Percentiles rank a stretch among this genome's conserved stretches.
These are phyloP conservation scores for Percopsis transmontana DNA, from an alignment of 2,113 vertebrate genomes.

Conservation along the genomic window DNA sequence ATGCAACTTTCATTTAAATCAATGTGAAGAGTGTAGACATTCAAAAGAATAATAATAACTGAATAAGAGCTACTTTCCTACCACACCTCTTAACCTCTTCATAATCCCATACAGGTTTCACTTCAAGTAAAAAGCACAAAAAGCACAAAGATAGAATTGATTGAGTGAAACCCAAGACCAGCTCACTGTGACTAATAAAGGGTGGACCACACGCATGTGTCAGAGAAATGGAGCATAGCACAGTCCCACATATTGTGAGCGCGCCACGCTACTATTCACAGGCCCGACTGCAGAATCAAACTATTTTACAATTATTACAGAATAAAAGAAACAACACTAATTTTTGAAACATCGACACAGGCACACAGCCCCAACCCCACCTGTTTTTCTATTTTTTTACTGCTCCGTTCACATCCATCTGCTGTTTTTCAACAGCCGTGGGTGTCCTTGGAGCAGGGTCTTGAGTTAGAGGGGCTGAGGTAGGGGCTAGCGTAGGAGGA, in stretches of 20 bases:
- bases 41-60: not conserved
- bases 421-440: slow-evolving; percentile 62
- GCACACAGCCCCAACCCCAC: slow-evolving; percentile 21
- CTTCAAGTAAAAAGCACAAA: not conserved
- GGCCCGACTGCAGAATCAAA: not conserved
- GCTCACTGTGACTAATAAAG: slow-evolving; percentile 25
- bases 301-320: not conserved
- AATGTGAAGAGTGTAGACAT: not conserved
- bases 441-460: slow-evolving; percentile 57
- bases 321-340: slow-evolving; percentile 7
- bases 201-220: not conserved
- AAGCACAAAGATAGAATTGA: not conserved
- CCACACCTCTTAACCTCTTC: not conserved
- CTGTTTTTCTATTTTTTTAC: slow-evolving; percentile 25
- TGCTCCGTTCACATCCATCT: slow-evolving; percentile 53
- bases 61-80: not conserved
- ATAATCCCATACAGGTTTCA: not conserved
- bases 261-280: slow-evolving; percentile 5
- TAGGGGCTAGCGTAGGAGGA: slow-evolving; percentile 50
- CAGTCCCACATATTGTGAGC: slow-evolving; percentile 2
- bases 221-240: not conserved
- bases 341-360: slow-evolving; percentile 7
- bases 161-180: slow-evolving; percentile 8
- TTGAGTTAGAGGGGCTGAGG: slow-evolving; percentile 46
- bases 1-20: too few relatives aligned